Percentiles rank a stretch among this genome's conserved stretches.
These are phyloP conservation scores for Ricordea florida DNA, from an alignment of 92 coral and sea anemone species.

Conservation along the genomic window DNA sequence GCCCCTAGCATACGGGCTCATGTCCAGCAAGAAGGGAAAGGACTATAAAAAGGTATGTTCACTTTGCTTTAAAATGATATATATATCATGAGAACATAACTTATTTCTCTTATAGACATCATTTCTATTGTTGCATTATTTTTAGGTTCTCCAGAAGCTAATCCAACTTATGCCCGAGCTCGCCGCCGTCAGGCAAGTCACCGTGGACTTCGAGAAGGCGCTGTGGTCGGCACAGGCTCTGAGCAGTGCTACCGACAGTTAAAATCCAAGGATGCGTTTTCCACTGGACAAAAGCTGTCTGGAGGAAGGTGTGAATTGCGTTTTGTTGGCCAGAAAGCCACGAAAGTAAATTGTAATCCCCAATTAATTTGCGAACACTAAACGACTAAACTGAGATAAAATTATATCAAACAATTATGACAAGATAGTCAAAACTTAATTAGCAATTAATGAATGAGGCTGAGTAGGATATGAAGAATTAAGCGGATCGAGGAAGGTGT, in stretches of 20 bases:
- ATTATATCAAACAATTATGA: too few relatives aligned
- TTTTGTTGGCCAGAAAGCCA: too few relatives aligned
- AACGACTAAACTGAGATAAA: too few relatives aligned
- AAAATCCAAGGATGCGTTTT: conserved; percentile 25
- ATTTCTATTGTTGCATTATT: not conserved
- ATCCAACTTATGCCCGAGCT: not conserved
- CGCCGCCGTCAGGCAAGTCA: not conserved
- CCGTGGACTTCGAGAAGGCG: conserved; percentile 3
- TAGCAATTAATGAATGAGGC: too few relatives aligned
- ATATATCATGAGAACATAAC: not conserved
- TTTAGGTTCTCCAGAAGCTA: not conserved
- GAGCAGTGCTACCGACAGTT: conserved; percentile 18
- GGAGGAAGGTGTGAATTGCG: too few relatives aligned
- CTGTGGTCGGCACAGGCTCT: conserved; percentile 1
- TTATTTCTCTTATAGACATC: not conserved
- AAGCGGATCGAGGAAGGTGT: too few relatives aligned
- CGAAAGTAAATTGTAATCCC: too few relatives aligned
- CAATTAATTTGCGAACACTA: too few relatives aligned
- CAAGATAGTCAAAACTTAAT: too few relatives aligned
- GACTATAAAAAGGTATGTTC: conserved; percentile 53
- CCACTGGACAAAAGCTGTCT: conserved; percentile 51
- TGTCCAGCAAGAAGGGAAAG: conserved; percentile 38
- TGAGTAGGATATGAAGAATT: too few relatives aligned
- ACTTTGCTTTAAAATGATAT: not conserved
- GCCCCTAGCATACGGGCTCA: conserved; percentile 29